Evolutionary conservation across 2,888 invertebrate species (phyloP).

Genomic region (Agrilus mali): DNA sequence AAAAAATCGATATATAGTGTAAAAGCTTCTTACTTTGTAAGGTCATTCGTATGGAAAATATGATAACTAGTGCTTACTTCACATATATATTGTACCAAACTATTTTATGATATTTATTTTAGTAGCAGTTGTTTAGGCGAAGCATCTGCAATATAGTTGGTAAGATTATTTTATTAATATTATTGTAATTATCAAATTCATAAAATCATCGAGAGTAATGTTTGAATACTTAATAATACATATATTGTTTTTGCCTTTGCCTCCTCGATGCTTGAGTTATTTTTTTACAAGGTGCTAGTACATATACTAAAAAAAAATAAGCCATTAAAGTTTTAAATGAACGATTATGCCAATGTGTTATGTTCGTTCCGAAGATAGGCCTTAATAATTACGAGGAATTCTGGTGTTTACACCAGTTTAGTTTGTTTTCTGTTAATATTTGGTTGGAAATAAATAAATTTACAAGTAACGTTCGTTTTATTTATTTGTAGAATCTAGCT

Average conservation of each 20-base stretch:
- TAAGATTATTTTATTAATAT: not conserved
- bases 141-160: conserved; percentile 9
- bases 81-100: conserved; percentile 17
- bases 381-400: conserved; percentile 22
- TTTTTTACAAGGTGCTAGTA: conserved; percentile 15
- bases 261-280: conserved; percentile 11
- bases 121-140: conserved; percentile 10
- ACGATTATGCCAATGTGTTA: conserved; percentile 15
- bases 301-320: conserved; percentile 9
- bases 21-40: conserved; percentile 19
- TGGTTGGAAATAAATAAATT: conserved; percentile 24
- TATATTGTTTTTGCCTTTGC: conserved; percentile 12
- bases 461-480: conserved; percentile 1
- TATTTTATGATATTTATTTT: conserved; percentile 17
- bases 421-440: conserved; percentile 24
- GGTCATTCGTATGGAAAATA: conserved; percentile 14
- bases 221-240: conserved; percentile 1
- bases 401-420: conserved; percentile 19
- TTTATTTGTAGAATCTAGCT: no score
- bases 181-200: not conserved
- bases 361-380: conserved; percentile 20
- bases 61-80: conserved; percentile 24
- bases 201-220: not conserved
- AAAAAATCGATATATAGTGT: no score
- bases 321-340: not conserved